Base-by-base conservation (phyloP, 2,888 invertebrate genomes). In the Ariolimax columbianus region DNA sequence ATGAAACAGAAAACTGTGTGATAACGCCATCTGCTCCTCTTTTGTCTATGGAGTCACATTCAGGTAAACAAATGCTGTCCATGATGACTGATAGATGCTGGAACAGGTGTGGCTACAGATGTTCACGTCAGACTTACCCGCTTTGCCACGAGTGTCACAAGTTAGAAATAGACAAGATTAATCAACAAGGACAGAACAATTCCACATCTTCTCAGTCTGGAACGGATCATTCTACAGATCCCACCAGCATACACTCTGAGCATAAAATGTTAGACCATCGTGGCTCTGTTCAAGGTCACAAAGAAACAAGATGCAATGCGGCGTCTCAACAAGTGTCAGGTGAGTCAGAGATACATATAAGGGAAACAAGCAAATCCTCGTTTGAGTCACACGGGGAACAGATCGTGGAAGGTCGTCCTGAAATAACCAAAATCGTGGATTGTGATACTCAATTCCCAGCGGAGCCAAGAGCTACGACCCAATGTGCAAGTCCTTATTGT, bases 101-200 rank as follows among this genome's bases (percentile, higher is more conserved):
- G 26, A 89, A 82, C 36, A 1, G 85, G 26, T 92, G 92, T 89
- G 90, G 90, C 14, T 91, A 89, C 40, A 86, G 87, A n/a, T 90
- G 90, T 72, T 91, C 92, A 23, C 82, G 47, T n/a, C 84, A 89
- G 38, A 92, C 91, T 6, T 90, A 83, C 55, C 92, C 92, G 55
- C 90, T 86, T 72, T 92, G 91, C 75, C 90, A 91, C 83, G 90
- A 91, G 75, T 92, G 92, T 51, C 77, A 38, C 33, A 26, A 72
- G 4, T 40, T 1, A 40, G 72, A 66, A 66, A 17, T 9, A 14
- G 14, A 66, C 33, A 66, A 14, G 33, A 33, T 2, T 14, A 6
- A 66, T 7, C 23, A 17, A 33, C 23, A 33, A 66, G 33, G 33
- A 23, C 72, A 38, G 26, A 40, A 1, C 23, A 38, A 23, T 70